Conservation (phyloP, 2,888 invertebrate genomes). For the Nomada lathburiana region DNA sequence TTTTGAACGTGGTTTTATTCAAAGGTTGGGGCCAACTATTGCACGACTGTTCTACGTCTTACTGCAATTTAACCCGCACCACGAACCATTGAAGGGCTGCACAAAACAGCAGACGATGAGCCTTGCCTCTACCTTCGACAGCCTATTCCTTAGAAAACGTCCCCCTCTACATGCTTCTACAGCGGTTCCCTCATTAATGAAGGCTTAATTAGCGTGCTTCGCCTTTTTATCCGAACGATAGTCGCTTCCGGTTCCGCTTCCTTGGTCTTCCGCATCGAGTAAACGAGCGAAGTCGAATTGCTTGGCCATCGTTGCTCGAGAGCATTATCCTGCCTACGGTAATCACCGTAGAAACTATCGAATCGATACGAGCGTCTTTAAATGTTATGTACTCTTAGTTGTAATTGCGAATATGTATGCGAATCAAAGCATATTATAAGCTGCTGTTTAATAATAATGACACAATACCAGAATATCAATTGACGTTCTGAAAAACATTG, state of each 20-base stretch:
- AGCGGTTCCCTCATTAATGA: slow-evolving; percentile 67
- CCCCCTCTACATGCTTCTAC: slow-evolving; percentile 32
- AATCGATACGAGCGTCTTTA: slow-evolving; percentile 33
- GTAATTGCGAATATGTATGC: background rate
- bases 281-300: slow-evolving; percentile 58
- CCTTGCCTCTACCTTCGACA: slow-evolving; percentile 37
- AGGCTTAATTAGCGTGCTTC: slow-evolving; percentile 64
- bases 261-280: slow-evolving; percentile 60
- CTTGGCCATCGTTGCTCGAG: slow-evolving; percentile 40
- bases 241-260: slow-evolving; percentile 76
- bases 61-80: background rate
- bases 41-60: background rate
- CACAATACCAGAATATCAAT: too few species aligned
- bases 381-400: background rate
- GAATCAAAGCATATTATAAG: background rate
- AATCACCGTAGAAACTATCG: slow-evolving; percentile 38
- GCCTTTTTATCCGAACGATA: slow-evolving; percentile 75
- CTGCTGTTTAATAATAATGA: background rate
- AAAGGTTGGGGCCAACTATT: background rate
- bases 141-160: slow-evolving; percentile 51
- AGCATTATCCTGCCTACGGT: slow-evolving; percentile 45
- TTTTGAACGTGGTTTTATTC: background rate
- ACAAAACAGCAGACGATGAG: slow-evolving; percentile 40
- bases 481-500: background rate
- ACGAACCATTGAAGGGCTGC: slow-evolving; percentile 19